These are phyloP conservation scores for Dermochelys coriacea DNA, from an alignment of 2,797 vertebrate genomes.

Conservation along the genomic window DNA sequence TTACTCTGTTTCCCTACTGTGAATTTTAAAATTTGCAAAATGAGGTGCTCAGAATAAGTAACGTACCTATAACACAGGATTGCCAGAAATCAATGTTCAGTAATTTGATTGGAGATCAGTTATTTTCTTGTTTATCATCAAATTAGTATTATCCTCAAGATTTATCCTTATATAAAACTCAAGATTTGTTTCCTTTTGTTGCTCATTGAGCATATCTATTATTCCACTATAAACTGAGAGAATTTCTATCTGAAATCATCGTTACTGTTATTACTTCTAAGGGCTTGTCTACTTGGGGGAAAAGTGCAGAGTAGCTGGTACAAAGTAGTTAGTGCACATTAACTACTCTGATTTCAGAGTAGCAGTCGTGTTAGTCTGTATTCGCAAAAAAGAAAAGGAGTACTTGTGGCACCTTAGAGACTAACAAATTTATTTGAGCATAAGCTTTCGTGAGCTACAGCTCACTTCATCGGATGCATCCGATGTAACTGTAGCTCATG, in stretches of 20 bases:
- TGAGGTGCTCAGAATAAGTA: neutral
- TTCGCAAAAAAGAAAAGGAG: no score
- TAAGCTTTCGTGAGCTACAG: no score
- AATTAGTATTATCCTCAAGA: neutral
- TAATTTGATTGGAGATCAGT: neutral
- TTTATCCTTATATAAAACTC: neutral
- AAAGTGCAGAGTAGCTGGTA: neutral
- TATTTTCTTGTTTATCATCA: neutral
- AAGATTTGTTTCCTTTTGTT: neutral
- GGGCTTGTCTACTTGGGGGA: neutral
- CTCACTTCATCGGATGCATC: no score
- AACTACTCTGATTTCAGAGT: no score
- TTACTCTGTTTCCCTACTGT: conserved; percentile 28
- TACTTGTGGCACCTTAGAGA: no score
- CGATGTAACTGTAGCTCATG: no score
- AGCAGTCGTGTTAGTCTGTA: no score
- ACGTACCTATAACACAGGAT: neutral
- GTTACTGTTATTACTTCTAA: neutral
- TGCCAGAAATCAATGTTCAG: neutral
- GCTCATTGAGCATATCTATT: neutral
- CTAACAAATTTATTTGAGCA: no score
- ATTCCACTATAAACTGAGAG: neutral
- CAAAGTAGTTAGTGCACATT: neutral
- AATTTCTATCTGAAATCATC: neutral
- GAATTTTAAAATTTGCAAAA: conserved; percentile 1